Evolutionary conservation across 2,113 vertebrate genomes (phyloP).

Genomic region (Pluvialis apricaria): DNA sequence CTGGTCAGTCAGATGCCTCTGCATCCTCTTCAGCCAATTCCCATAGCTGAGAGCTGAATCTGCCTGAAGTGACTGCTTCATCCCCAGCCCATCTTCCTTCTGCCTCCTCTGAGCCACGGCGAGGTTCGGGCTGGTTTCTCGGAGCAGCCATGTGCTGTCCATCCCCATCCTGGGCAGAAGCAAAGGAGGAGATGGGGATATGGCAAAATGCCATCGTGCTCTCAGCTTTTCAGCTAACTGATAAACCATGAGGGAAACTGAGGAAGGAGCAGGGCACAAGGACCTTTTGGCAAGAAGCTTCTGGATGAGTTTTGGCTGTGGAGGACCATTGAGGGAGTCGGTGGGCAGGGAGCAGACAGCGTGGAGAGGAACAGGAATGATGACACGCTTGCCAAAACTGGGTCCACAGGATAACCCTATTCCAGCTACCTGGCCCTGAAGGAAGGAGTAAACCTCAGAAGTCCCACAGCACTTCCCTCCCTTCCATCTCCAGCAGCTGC

Average conservation of each 20-base stretch:
- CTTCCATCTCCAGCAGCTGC: neutral
- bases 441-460: neutral
- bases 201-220: neutral
- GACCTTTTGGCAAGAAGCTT: neutral
- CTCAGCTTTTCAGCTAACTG: neutral
- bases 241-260: neutral
- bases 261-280: neutral
- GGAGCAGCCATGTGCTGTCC: neutral
- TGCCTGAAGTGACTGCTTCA: neutral
- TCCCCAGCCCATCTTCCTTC: neutral
- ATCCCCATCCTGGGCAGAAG: neutral
- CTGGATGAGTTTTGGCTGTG: neutral
- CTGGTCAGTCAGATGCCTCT: neutral
- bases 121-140: neutral
- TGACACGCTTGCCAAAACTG: neutral
- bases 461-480: neutral
- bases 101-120: neutral
- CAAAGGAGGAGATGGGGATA: neutral
- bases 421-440: neutral
- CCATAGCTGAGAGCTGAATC: neutral
- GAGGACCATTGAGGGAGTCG: neutral
- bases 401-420: no score
- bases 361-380: neutral
- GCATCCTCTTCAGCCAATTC: neutral
- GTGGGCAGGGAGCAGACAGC: accelerated